Evolutionary conservation across 1,140 invertebrate genomes (phyloP).

Genomic region (Himalopsyche phryganea): DNA sequence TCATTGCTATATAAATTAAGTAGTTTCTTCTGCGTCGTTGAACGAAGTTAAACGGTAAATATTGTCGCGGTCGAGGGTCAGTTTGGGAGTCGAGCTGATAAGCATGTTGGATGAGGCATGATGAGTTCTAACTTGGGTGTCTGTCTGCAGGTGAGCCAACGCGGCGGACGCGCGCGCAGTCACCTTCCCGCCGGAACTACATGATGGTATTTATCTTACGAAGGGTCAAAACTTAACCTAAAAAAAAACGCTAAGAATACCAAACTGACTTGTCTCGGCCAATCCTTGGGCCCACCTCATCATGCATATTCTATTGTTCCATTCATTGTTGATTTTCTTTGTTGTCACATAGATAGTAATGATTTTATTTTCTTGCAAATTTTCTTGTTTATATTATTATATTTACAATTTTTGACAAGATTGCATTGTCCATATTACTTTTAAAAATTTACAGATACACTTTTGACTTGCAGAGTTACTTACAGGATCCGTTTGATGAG

Average conservation of each 20-base stretch:
- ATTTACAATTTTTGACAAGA: slow-evolving; percentile 38
- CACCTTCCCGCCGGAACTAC: slow-evolving; percentile 51
- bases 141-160: slow-evolving; percentile 56
- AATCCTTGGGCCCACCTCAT: slow-evolving; percentile 52
- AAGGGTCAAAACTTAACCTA: slow-evolving; percentile 54
- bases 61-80: slow-evolving; percentile 21
- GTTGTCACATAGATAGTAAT: slow-evolving; percentile 22
- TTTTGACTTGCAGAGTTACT: slow-evolving; percentile 54
- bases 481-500: slow-evolving; percentile 40
- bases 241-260: slow-evolving; percentile 39
- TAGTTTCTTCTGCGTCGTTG: no score
- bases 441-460: slow-evolving; percentile 49
- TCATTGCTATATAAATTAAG: background rate
- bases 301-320: slow-evolving; percentile 24
- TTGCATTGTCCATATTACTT: slow-evolving; percentile 53
- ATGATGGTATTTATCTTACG: slow-evolving; percentile 65
- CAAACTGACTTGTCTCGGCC: slow-evolving; percentile 54
- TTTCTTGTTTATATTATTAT: slow-evolving; percentile 13
- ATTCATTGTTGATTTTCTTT: slow-evolving; percentile 32
- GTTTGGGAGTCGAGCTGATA: slow-evolving; percentile 20
- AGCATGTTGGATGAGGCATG: slow-evolving; percentile 49
- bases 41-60: slow-evolving; percentile 1
- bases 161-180: slow-evolving; percentile 44
- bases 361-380: slow-evolving; percentile 30
- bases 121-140: slow-evolving; percentile 49